These are phyloP conservation scores for Idaea dimidiata DNA, from an alignment of 2,888 invertebrate genomes.

Conservation along the genomic window DNA sequence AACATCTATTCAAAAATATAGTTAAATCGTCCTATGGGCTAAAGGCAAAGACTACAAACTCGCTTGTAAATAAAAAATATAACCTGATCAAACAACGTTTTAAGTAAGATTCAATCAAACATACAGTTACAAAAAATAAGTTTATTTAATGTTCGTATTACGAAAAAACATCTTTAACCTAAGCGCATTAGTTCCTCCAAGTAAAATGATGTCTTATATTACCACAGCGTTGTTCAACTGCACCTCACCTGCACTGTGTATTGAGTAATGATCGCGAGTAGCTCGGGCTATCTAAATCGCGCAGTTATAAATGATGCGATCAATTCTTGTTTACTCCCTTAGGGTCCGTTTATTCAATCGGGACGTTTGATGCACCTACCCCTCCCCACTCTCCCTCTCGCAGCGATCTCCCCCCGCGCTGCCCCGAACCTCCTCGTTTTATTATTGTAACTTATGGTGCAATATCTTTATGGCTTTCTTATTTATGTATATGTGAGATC, in stretches of 20 bases:
- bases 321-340: conserved; percentile 64
- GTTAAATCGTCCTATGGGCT: too few relatives aligned
- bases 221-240: conserved; percentile 7
- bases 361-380: conserved; percentile 21
- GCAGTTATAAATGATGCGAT: conserved; percentile 70
- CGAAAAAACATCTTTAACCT: too few relatives aligned
- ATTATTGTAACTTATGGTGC: conserved; percentile 3
- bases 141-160: too few relatives aligned
- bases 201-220: neutral
- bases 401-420: neutral
- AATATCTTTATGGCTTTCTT: neutral
- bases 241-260: conserved; percentile 14
- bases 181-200: too few relatives aligned
- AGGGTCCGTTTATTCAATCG: conserved; percentile 42
- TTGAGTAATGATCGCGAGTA: conserved; percentile 46
- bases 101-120: too few relatives aligned
- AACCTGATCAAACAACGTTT: too few relatives aligned
- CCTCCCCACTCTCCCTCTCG: neutral
- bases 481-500: neutral
- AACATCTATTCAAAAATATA: too few relatives aligned
- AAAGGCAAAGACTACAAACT: too few relatives aligned
- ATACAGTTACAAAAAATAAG: too few relatives aligned
- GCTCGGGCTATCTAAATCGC: conserved; percentile 62
- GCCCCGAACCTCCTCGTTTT: neutral
- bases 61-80: too few relatives aligned